Conservation (phyloP, 37 sponge, comb jelly and placozoan genomes). For the Halichondria panicea region DNA sequence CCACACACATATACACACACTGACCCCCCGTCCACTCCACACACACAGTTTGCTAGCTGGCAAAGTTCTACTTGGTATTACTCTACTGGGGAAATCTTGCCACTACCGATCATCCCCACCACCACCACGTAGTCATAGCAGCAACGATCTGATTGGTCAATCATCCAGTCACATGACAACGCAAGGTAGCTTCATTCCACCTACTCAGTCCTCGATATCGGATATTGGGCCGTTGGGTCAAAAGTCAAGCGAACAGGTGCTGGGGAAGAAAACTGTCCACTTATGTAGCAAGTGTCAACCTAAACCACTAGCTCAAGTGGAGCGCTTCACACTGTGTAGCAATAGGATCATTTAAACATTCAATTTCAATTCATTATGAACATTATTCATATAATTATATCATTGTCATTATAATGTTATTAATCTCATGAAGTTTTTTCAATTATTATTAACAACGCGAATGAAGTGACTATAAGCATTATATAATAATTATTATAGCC, state of each 20-base stretch:
- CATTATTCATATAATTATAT: too few species aligned
- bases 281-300: too few species aligned
- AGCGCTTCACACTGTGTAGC: constrained; percentile 57
- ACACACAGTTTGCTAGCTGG: constrained; percentile 37
- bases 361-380: background rate
- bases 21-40: background rate
- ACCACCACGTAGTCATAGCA: background rate
- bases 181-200: too few species aligned
- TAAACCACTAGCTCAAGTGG: constrained; percentile 56
- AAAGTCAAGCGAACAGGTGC: background rate
- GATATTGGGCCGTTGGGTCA: background rate
- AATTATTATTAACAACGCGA: too few species aligned
- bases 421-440: too few species aligned
- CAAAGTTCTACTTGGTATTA: constrained; percentile 62
- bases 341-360: constrained; percentile 56
- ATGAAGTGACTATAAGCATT: too few species aligned
- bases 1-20: background rate
- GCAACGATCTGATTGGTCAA: background rate
- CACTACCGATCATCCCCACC: background rate
- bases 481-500: too few species aligned
- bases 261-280: too few species aligned
- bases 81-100: constrained; percentile 49
- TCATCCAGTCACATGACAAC: background rate
- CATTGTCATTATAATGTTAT: too few species aligned
- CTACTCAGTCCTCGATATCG: background rate